Evolutionary conservation across 64 coral and sea anemone genomes (phyloP), one percentile per base, ranked within the genome.

Genomic region (Catalaphyllia jardinei): DNA sequence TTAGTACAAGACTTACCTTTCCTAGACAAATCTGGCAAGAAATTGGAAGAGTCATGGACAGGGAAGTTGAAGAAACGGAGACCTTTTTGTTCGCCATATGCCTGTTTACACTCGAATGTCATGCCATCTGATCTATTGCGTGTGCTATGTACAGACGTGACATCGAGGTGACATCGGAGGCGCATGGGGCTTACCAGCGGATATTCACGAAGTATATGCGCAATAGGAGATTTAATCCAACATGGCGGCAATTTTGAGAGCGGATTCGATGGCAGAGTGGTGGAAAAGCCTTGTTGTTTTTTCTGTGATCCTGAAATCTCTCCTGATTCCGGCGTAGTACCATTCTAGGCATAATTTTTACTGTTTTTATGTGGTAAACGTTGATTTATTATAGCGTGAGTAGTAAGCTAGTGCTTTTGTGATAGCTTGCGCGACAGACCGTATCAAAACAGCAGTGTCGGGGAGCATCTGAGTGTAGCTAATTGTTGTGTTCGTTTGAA

Each of bases 1-100:
- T 4, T 15, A 62, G 59, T 12, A 33, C 31, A 31, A 2, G 33
- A 84, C 79, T 82, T 35, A 99, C 97, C 93, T 99, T 99, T 91
- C 97, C 97, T 57, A 99, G 76, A 86, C 97, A 99, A 38, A 99
- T 99, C 79, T 99, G 97, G 75, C 97, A 99, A 42, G 93, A 99
- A 83, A 99, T 99, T 33, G 97, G 97, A 77, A 99, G 86, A 79
- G 97, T 99, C 61, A 99, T 77, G 2, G 97, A 99, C 28, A 99
- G 91, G 51, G 97, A 95, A 93, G 97, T 80, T 30, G 81, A 85
- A 11, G 81, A 85, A 85, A 85, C 81, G 24, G 81, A 85, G 62
- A 85, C 81, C 81, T 85, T 85, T 85, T 85, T 85, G 63, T 64
- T 85, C 81, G 81, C 81, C 81, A 85, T 85, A 17, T 0, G 30